These are phyloP conservation scores for Palloptera scutellata DNA, from an alignment of 2,888 invertebrate species.

Conservation along the genomic window DNA sequence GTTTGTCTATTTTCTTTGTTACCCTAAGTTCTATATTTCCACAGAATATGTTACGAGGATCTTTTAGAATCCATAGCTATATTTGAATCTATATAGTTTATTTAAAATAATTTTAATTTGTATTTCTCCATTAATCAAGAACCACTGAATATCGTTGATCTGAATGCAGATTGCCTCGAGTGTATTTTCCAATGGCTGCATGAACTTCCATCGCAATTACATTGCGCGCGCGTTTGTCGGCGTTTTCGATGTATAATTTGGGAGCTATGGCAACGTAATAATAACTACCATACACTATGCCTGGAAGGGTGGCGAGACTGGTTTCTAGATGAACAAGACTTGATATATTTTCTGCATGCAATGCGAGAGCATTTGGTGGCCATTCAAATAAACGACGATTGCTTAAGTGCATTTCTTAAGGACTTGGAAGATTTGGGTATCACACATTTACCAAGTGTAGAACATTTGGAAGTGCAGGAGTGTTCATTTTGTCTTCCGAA, in stretches of 20 bases:
- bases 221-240: conserved; percentile 46
- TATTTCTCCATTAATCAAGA: neutral
- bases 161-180: conserved; percentile 54
- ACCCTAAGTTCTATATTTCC: too few species aligned
- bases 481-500: conserved; percentile 47
- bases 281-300: conserved; percentile 46
- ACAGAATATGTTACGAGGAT: neutral
- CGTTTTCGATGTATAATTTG: conserved; percentile 47
- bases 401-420: conserved; percentile 48
- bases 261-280: conserved; percentile 48
- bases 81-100: neutral
- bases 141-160: conserved; percentile 38
- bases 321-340: conserved; percentile 45
- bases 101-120: neutral
- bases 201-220: conserved; percentile 49
- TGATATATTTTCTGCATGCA: conserved; percentile 47
- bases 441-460: conserved; percentile 43
- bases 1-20: too few species aligned
- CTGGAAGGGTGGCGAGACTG: conserved; percentile 48
- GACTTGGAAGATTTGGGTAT: conserved; percentile 47
- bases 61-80: neutral
- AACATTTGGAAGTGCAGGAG: conserved; percentile 43
- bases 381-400: conserved; percentile 45
- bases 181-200: conserved; percentile 48
- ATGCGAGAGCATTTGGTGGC: conserved; percentile 44